These are phyloP conservation scores for Onychostruthus taczanowskii DNA, from an alignment of 2,113 vertebrate species.

Conservation along the genomic window DNA sequence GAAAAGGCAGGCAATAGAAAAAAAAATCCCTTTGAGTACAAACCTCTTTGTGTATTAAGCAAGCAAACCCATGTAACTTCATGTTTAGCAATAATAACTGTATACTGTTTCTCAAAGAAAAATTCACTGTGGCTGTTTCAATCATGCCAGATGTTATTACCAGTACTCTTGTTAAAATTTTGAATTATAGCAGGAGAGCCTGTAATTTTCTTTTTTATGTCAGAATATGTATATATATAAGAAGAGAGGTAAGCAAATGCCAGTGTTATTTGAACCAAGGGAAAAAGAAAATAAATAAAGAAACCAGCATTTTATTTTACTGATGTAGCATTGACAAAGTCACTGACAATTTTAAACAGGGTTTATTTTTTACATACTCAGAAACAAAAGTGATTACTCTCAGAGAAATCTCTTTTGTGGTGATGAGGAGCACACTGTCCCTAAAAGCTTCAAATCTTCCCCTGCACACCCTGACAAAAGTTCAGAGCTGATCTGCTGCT, in stretches of 20 bases:
- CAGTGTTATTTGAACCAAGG: background rate
- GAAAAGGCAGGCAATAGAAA: background rate
- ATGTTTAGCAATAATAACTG: constrained; percentile 52
- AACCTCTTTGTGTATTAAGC: constrained; percentile 26
- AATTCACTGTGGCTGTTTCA: background rate
- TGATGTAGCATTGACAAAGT: background rate
- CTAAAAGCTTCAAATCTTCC: background rate
- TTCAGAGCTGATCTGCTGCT: background rate
- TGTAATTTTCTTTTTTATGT: background rate
- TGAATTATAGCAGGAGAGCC: background rate
- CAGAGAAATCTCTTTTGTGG: background rate
- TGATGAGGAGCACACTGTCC: background rate
- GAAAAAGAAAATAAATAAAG: background rate
- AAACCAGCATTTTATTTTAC: background rate
- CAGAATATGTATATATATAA: background rate
- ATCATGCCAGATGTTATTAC: background rate
- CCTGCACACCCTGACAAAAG: background rate
- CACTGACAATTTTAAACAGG: background rate
- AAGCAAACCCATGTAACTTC: constrained; percentile 27
- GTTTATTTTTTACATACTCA: background rate
- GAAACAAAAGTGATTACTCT: background rate
- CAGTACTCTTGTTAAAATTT: background rate
- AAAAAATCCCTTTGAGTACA: background rate
- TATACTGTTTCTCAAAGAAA: background rate
- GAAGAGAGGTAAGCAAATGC: background rate